A percentile compares a stretch with the other conserved stretches of the same genome.
Evolutionary conservation across 1,140 invertebrate species (phyloP).

Genomic region (Pseudomyrmex cubaensis): DNA sequence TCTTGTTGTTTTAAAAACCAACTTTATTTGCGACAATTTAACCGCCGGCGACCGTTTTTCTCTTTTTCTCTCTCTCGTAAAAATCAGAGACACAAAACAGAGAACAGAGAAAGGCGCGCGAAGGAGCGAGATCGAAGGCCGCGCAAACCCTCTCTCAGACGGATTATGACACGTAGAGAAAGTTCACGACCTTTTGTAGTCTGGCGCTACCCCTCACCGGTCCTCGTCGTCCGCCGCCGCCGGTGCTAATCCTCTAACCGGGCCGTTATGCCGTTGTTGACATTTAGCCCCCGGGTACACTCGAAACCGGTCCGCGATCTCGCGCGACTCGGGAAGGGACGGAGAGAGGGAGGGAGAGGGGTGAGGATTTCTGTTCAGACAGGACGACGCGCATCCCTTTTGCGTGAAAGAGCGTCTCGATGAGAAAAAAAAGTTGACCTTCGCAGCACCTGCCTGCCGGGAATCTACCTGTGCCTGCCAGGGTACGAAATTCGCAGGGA

Average conservation of each 20-base stretch:
- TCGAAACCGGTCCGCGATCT: constrained; percentile 77
- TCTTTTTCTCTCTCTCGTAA: too few species aligned
- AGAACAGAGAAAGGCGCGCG: constrained; percentile 31
- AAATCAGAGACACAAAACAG: constrained; percentile 21
- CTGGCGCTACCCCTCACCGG: constrained; percentile 75
- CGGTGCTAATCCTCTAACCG: constrained; percentile 81
- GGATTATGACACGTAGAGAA: constrained; percentile 82
- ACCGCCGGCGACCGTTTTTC: neutral
- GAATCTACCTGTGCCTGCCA: constrained; percentile 35
- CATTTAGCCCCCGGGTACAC: constrained; percentile 79
- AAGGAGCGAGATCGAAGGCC: constrained; percentile 60
- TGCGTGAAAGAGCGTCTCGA: constrained; percentile 26
- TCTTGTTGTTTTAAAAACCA: too few species aligned
- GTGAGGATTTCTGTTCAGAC: constrained; percentile 28
- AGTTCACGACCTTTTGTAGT: constrained; percentile 82
- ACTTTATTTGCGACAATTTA: too few species aligned
- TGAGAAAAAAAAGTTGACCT: constrained; percentile 73
- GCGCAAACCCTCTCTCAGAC: constrained; percentile 78
- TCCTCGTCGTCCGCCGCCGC: constrained; percentile 13
- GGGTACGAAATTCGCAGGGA: neutral
- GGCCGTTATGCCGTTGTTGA: constrained; percentile 83
- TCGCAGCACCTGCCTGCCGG: constrained; percentile 64
- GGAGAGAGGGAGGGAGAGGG: neutral
- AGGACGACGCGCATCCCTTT: constrained; percentile 35
- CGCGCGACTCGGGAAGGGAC: constrained; percentile 38